A percentile compares a stretch with the other conserved stretches of the same genome.
Evolutionary conservation across 2,888 invertebrate species (phyloP).

Genomic region (Meta bourneti): DNA sequence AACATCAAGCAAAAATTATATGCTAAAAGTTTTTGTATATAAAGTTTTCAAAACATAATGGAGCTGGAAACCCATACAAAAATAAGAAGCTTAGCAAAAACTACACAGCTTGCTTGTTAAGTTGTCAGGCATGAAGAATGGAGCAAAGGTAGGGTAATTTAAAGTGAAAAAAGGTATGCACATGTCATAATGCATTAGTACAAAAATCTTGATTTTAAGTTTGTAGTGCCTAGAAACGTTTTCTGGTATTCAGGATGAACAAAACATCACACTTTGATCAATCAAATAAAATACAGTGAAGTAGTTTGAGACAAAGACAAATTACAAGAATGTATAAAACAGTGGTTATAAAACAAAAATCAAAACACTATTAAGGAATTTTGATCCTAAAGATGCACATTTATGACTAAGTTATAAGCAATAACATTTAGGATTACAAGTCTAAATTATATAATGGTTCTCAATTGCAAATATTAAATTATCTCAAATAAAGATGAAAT

Average conservation of each 20-base stretch:
- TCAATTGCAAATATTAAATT: neutral
- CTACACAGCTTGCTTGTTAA: constrained; percentile 14
- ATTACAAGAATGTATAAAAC: neutral
- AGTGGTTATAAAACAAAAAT: neutral
- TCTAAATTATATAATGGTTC: constrained; percentile 43
- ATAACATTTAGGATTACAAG: constrained; percentile 26
- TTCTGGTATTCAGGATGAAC: constrained; percentile 12
- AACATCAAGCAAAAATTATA: neutral
- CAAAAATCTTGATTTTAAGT: constrained; percentile 44
- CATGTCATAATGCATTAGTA: constrained; percentile 20
- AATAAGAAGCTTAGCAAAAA: neutral
- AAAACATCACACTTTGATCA: neutral
- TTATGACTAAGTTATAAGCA: constrained; percentile 19
- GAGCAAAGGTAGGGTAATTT: constrained; percentile 15
- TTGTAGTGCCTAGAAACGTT: constrained; percentile 36
- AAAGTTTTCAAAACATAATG: neutral
- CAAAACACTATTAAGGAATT: neutral
- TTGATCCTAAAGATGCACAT: constrained; percentile 32
- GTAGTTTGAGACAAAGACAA: neutral
- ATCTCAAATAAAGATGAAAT: neutral
- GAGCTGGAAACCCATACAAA: constrained; percentile 43
- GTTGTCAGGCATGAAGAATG: constrained; percentile 26
- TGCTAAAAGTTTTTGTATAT: neutral
- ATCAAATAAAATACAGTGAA: constrained; percentile 15
- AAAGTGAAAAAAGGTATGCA: constrained; percentile 53